phyloP scores from a whole-genome alignment of 2,888 invertebrate genomes.

The Nemurella pictetii region DNA sequence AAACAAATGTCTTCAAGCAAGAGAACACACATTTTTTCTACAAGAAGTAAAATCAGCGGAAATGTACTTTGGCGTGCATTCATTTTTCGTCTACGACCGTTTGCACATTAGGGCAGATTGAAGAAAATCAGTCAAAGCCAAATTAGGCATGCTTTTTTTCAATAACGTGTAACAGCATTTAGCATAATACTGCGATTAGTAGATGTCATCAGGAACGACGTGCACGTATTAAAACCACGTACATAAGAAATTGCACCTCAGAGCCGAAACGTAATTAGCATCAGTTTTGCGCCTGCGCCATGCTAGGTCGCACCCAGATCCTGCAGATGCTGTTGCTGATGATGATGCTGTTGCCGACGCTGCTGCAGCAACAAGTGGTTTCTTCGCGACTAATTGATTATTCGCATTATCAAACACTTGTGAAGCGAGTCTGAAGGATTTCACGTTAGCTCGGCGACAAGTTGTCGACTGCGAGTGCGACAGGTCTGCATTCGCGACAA shows the following conservation, averaged over 20 bases:
- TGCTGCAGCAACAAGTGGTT: neutral
- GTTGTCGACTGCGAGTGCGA: neutral
- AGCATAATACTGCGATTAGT: neutral
- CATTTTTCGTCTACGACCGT: neutral
- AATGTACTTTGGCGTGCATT: neutral
- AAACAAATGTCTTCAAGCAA: neutral
- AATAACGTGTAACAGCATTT: neutral
- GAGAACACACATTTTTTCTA: neutral
- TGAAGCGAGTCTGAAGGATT: neutral
- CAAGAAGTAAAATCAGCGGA: neutral
- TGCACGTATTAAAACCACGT: neutral
- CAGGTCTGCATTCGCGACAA: too few relatives aligned
- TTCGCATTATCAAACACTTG: neutral
- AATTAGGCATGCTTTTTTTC: neutral
- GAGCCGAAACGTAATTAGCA: neutral
- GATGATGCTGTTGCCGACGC: too few relatives aligned
- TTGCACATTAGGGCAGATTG: neutral
- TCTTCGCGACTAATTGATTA: neutral
- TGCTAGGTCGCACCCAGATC: too few relatives aligned
- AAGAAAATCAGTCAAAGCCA: neutral
- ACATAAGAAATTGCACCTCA: neutral
- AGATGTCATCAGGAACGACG: neutral
- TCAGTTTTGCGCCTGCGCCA: neutral
- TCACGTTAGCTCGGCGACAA: neutral
- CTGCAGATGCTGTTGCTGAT: too few relatives aligned